These are phyloP conservation scores for Tonatia bakeri DNA, from an alignment of 2,113 vertebrate species.

Conservation along the genomic window DNA sequence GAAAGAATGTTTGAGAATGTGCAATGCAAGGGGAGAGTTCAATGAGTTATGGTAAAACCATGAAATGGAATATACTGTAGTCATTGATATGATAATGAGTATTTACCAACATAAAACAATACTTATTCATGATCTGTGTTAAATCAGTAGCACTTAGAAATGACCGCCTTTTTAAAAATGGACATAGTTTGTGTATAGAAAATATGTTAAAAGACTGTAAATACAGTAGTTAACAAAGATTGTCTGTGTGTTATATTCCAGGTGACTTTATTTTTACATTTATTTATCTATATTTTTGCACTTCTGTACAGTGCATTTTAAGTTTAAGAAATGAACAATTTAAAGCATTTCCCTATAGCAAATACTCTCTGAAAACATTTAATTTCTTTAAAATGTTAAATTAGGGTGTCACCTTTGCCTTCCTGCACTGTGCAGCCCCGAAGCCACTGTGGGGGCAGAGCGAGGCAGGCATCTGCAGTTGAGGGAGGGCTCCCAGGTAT, in stretches of 20 bases:
- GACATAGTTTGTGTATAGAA: neutral
- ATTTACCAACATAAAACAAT: neutral
- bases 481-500: neutral
- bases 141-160: neutral
- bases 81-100: neutral
- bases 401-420: neutral
- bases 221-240: neutral
- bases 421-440: neutral
- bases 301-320: neutral
- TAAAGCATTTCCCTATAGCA: neutral
- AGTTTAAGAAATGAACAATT: neutral
- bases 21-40: neutral
- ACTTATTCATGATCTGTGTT: neutral
- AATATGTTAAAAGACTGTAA: neutral
- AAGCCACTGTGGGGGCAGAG: neutral
- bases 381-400: neutral
- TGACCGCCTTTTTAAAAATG: neutral
- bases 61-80: neutral
- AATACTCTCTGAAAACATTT: neutral
- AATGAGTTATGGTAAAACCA: neutral
- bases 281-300: neutral
- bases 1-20: neutral
- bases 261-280: neutral
- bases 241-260: neutral
- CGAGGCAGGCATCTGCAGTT: neutral